A percentile compares a stretch with the other conserved stretches of the same genome.
Conservation (phyloP, 2,888 invertebrate genomes). For the Plebejus melissa region DNA sequence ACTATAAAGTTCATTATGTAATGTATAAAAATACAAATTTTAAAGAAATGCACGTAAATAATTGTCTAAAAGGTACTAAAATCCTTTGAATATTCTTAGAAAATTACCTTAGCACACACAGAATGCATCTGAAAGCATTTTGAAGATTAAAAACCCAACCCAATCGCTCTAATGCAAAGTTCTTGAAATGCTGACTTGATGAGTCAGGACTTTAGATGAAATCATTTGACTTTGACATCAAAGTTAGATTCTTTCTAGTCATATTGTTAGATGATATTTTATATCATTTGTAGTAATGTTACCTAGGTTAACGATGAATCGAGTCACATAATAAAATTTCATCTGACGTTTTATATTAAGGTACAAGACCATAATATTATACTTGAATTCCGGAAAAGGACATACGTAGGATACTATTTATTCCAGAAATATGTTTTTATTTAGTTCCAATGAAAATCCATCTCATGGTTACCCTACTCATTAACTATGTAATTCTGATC, state of each 20-base stretch:
- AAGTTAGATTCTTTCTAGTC: slow-evolving; percentile 5
- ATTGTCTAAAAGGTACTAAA: not conserved
- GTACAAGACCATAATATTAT: too few relatives aligned
- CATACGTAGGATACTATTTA: too few relatives aligned
- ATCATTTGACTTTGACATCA: not conserved
- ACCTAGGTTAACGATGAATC: too few relatives aligned
- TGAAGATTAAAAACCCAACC: slow-evolving; percentile 26
- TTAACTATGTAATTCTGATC: slow-evolving; percentile 38
- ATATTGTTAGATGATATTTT: too few relatives aligned
- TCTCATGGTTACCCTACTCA: slow-evolving; percentile 33
- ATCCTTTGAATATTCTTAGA: slow-evolving; percentile 5
- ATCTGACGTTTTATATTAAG: too few relatives aligned
- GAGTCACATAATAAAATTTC: too few relatives aligned
- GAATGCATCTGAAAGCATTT: slow-evolving; percentile 8
- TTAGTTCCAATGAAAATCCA: too few relatives aligned
- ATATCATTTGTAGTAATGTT: too few relatives aligned
- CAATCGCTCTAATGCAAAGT: slow-evolving; percentile 16
- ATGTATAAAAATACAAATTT: too few relatives aligned
- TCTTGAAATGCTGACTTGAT: slow-evolving; percentile 3
- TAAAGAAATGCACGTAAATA: not conserved
- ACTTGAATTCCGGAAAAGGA: too few relatives aligned
- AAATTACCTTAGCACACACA: not conserved
- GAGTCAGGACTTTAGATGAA: not conserved
- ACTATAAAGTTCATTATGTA: too few relatives aligned
- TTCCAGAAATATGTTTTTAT: too few relatives aligned